These are phyloP conservation scores for Chrysolina haemoptera DNA, from an alignment of 2,888 invertebrate genomes.

Conservation along the genomic window DNA sequence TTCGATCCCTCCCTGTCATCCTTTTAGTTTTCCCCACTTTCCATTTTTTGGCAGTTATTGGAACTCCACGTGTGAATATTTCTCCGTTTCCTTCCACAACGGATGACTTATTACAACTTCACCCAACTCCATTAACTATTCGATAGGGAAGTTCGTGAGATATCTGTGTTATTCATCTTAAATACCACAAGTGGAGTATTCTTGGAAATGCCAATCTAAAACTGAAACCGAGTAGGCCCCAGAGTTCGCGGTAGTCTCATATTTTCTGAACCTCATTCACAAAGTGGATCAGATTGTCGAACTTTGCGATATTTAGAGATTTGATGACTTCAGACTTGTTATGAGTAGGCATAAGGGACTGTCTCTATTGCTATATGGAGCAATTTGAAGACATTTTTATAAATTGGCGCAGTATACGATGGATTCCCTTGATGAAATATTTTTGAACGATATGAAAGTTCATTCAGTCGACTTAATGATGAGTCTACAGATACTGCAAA, in stretches of 20 bases:
- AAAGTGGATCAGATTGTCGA: constrained; percentile 1
- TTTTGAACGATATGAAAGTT: too few species aligned
- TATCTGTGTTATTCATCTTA: not conserved
- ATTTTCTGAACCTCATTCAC: not conserved
- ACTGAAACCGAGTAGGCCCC: not conserved
- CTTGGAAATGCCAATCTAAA: not conserved
- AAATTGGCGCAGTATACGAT: too few species aligned
- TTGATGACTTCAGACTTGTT: not conserved
- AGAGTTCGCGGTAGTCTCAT: not conserved
- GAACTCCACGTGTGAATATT: not conserved
- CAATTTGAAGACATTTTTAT: too few species aligned
- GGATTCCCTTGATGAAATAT: too few species aligned
- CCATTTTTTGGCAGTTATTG: not conserved
- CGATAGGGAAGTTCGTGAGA: not conserved
- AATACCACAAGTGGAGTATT: not conserved
- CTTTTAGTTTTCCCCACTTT: too few species aligned
- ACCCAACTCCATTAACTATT: not conserved
- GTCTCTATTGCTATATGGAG: too few species aligned
- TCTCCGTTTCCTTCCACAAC: not conserved
- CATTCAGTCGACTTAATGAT: too few species aligned
- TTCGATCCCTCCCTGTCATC: too few species aligned
- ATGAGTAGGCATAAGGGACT: not conserved
- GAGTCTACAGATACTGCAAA: too few species aligned
- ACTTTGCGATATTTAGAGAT: not conserved
- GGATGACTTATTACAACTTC: not conserved